phyloP scores from a whole-genome alignment of 2,113 vertebrate species.

The Callaeas wilsoni region DNA sequence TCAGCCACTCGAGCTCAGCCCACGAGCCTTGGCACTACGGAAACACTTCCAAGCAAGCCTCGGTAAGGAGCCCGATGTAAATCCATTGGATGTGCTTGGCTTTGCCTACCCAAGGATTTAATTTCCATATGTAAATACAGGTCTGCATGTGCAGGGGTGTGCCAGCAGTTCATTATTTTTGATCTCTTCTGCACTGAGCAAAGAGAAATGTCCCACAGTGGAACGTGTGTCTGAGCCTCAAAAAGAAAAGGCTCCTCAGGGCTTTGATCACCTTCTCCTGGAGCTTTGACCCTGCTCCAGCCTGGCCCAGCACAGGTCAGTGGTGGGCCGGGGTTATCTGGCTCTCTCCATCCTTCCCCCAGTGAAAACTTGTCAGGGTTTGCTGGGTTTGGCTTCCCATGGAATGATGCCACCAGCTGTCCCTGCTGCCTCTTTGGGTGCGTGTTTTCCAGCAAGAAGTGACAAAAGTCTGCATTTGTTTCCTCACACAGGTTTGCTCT shows the following conservation, averaged over 20 bases:
- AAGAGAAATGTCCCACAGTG: background rate
- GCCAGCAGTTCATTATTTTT: background rate
- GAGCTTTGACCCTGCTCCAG: background rate
- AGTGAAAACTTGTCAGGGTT: background rate
- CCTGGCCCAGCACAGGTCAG: background rate
- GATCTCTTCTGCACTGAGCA: background rate
- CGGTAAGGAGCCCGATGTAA: background rate
- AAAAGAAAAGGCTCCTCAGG: background rate
- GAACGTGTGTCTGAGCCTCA: background rate
- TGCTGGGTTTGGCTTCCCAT: background rate
- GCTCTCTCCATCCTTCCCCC: background rate
- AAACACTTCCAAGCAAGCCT: background rate
- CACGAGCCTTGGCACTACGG: background rate
- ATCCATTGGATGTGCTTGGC: constrained; percentile 33
- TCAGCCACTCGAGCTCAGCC: rapidly evolving
- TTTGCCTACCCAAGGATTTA: constrained; percentile 11
- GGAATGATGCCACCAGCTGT: background rate
- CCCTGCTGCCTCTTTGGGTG: background rate
- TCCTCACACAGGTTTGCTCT: background rate
- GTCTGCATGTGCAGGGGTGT: background rate
- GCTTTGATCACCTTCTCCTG: background rate
- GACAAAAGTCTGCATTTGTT: background rate
- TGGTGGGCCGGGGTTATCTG: background rate
- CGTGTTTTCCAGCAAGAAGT: background rate
- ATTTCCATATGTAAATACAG: constrained; percentile 37